A percentile compares a stretch with the other conserved stretches of the same genome.
These are phyloP conservation scores for Lutjanus argentimaculatus DNA, from an alignment of 2,797 vertebrate species.

Conservation along the genomic window DNA sequence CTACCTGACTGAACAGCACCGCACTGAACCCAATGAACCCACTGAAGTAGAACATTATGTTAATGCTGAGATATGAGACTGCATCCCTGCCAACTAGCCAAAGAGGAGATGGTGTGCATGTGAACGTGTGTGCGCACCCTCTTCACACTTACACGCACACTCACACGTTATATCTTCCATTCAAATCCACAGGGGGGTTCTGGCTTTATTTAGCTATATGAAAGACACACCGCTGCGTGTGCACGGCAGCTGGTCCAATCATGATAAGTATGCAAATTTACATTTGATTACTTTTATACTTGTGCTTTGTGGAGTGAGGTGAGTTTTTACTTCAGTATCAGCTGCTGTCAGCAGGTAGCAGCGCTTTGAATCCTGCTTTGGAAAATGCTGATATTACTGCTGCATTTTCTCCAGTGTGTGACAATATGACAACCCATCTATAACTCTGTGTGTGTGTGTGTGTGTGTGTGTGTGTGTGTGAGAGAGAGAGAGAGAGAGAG, in stretches of 20 bases:
- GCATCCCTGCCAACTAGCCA: constrained; percentile 57
- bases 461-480: not conserved
- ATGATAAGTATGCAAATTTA: constrained; percentile 75
- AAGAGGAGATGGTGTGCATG: constrained; percentile 34
- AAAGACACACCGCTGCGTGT: constrained; percentile 51
- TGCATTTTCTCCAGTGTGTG: constrained; percentile 50
- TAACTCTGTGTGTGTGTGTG: constrained; percentile 32
- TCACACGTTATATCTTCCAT: constrained; percentile 36
- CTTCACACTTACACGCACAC: constrained; percentile 8
- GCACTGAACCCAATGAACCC: constrained; percentile 68
- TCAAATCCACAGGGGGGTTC: constrained; percentile 42
- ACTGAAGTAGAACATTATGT: constrained; percentile 58
- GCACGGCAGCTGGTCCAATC: constrained; percentile 67
- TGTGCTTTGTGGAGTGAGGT: constrained; percentile 58
- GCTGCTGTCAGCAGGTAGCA: constrained; percentile 73
- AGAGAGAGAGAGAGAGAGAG: constrained; percentile 3
- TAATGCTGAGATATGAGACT: constrained; percentile 68
- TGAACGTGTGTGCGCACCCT: not conserved
- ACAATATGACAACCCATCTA: constrained; percentile 55
- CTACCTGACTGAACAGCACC: constrained; percentile 21
- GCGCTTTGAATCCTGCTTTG: constrained; percentile 52
- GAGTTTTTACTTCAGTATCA: constrained; percentile 66
- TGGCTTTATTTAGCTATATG: constrained; percentile 60
- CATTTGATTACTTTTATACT: constrained; percentile 70
- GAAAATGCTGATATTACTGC: constrained; percentile 70